Evolutionary conservation across 2,888 invertebrate species (phyloP).

Genomic region (Drosophila siamana): DNA sequence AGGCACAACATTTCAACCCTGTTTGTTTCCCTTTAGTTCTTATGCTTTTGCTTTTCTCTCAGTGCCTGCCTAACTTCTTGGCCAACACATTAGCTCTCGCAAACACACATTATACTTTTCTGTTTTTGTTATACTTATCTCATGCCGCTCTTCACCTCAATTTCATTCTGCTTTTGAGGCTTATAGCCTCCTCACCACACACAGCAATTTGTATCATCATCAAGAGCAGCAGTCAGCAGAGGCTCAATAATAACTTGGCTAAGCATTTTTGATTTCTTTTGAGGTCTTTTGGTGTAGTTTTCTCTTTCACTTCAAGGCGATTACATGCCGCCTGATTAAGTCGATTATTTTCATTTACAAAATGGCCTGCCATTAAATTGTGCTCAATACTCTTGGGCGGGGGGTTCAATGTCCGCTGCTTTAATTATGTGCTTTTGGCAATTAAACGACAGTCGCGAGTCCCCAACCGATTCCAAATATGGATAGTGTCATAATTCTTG

Average conservation of each 20-base stretch:
- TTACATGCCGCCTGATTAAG: slow-evolving; percentile 74
- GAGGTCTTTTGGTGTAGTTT: slow-evolving; percentile 33
- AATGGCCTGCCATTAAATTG: slow-evolving; percentile 72
- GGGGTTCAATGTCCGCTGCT: slow-evolving; percentile 64
- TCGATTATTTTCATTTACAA: slow-evolving; percentile 39
- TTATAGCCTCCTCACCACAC: slow-evolving; percentile 32
- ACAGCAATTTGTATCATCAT: slow-evolving; percentile 78
- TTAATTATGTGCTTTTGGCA: slow-evolving; percentile 78
- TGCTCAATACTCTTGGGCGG: slow-evolving; percentile 17
- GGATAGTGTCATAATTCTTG: slow-evolving; percentile 78
- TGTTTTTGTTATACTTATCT: background rate
- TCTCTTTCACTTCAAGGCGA: slow-evolving; percentile 67
- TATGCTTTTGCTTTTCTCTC: slow-evolving; percentile 31
- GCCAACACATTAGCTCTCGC: slow-evolving; percentile 17
- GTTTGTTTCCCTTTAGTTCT: background rate
- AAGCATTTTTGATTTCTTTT: slow-evolving; percentile 68
- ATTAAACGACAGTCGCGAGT: slow-evolving; percentile 66
- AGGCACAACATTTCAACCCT: background rate
- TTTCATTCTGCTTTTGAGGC: slow-evolving; percentile 16
- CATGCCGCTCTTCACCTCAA: slow-evolving; percentile 14
- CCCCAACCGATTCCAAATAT: slow-evolving; percentile 63
- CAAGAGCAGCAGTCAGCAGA: slow-evolving; percentile 59
- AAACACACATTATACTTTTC: slow-evolving; percentile 28
- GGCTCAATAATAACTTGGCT: slow-evolving; percentile 64
- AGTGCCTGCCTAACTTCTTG: slow-evolving; percentile 19